phyloP scores from a whole-genome alignment of 1,140 invertebrate species.

The Eulimnadia texana region DNA sequence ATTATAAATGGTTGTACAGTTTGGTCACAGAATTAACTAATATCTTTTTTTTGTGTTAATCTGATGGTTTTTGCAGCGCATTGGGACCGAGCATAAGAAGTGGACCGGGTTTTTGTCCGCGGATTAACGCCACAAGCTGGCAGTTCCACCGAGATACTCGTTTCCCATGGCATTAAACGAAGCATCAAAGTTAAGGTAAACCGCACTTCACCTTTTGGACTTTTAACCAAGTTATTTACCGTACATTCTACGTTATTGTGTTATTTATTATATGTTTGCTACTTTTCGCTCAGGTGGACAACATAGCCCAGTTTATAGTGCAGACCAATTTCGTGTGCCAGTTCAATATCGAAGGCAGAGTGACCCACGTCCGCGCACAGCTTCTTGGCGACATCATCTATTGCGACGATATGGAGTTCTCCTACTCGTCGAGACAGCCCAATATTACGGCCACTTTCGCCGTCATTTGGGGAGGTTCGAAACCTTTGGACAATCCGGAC shows the following conservation, averaged over 20 bases:
- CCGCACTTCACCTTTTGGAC: too few species aligned
- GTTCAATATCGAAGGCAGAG: slow-evolving; percentile 88
- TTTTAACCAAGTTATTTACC: too few species aligned
- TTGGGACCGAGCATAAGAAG: slow-evolving; percentile 85
- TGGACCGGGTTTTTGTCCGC: slow-evolving; percentile 81
- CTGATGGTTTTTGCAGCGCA: slow-evolving; percentile 41
- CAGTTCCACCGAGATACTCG: slow-evolving; percentile 74
- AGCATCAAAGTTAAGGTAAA: slow-evolving; percentile 64
- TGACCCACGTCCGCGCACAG: slow-evolving; percentile 78
- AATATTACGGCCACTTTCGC: slow-evolving; percentile 88
- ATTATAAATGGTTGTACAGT: too few species aligned
- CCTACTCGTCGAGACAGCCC: slow-evolving; percentile 68
- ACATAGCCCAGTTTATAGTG: slow-evolving; percentile 61
- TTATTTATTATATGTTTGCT: too few species aligned
- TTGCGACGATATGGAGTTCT: slow-evolving; percentile 82
- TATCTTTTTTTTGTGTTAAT: slow-evolving; percentile 9
- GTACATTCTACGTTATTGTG: too few species aligned
- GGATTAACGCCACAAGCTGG: slow-evolving; percentile 75
- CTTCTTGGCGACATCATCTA: slow-evolving; percentile 83
- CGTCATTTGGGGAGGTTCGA: slow-evolving; percentile 87
- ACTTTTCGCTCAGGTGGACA: background rate
- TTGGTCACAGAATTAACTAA: too few species aligned
- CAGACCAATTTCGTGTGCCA: slow-evolving; percentile 88
- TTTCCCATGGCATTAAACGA: slow-evolving; percentile 75
- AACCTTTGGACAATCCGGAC: slow-evolving; percentile 85